These are phyloP conservation scores for Cebus imitator DNA, from an alignment of 2,113 vertebrate species.

Conservation along the genomic window DNA sequence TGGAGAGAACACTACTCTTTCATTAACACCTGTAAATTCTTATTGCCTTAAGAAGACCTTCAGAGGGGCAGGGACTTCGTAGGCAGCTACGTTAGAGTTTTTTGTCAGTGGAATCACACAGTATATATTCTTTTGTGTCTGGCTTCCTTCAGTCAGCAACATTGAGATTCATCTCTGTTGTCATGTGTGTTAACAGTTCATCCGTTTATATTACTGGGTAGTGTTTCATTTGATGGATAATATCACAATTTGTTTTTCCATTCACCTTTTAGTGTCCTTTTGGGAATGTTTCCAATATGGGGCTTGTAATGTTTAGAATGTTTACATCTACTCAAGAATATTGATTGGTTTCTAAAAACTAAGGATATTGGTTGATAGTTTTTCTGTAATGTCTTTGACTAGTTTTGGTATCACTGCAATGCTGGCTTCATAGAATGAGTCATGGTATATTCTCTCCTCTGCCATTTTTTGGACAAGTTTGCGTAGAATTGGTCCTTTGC, in stretches of 20 bases:
- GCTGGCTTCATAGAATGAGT: background rate
- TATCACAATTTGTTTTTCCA: background rate
- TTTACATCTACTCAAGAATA: background rate
- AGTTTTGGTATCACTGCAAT: background rate
- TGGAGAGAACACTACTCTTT: too few species aligned
- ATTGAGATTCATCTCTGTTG: background rate
- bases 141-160: background rate
- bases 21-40: too few species aligned
- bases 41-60: too few species aligned
- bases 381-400: background rate
- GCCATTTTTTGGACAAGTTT: background rate
- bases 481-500: background rate
- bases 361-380: background rate
- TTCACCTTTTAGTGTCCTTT: background rate
- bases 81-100: background rate
- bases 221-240: background rate
- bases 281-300: background rate
- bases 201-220: background rate
- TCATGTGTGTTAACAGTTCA: background rate
- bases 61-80: too few species aligned
- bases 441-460: background rate
- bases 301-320: background rate
- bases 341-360: background rate
- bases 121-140: background rate
- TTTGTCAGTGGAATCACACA: background rate